A percentile compares a stretch with the other conserved stretches of the same genome.
phyloP scores from a whole-genome alignment of 2,113 vertebrate species.

The Pongo pygmaeus region DNA sequence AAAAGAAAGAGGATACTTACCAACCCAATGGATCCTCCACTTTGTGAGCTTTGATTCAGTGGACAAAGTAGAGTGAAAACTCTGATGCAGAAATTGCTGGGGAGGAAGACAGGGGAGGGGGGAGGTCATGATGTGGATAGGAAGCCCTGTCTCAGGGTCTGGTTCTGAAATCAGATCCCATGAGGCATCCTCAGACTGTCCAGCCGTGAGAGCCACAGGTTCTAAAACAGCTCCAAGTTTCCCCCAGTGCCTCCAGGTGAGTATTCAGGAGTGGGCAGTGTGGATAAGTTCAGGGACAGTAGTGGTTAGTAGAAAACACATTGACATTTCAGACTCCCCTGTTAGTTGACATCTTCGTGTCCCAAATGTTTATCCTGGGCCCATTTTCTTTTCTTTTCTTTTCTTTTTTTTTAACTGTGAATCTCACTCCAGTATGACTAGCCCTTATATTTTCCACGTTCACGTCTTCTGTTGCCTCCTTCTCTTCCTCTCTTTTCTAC shows the following conservation, averaged over 20 bases:
- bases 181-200: background rate
- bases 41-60: background rate
- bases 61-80: background rate
- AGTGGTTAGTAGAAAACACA: background rate
- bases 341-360: background rate
- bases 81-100: background rate
- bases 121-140: background rate
- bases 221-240: background rate
- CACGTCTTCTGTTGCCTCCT: background rate
- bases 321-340: background rate
- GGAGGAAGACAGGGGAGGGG: accelerated
- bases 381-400: too few species aligned
- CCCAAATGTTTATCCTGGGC: background rate
- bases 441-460: background rate
- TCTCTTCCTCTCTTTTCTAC: background rate
- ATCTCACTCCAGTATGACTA: too few species aligned
- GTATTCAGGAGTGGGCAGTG: background rate
- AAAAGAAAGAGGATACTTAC: background rate
- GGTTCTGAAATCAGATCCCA: background rate
- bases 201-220: background rate
- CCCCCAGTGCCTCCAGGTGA: background rate
- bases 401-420: too few species aligned
- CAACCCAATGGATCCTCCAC: background rate
- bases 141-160: background rate
- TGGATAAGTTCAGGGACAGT: background rate